Evolutionary conservation across 2,888 invertebrate species (phyloP), one percentile per base, ranked within the genome.

Genomic region (Drosophila neotestacea): DNA sequence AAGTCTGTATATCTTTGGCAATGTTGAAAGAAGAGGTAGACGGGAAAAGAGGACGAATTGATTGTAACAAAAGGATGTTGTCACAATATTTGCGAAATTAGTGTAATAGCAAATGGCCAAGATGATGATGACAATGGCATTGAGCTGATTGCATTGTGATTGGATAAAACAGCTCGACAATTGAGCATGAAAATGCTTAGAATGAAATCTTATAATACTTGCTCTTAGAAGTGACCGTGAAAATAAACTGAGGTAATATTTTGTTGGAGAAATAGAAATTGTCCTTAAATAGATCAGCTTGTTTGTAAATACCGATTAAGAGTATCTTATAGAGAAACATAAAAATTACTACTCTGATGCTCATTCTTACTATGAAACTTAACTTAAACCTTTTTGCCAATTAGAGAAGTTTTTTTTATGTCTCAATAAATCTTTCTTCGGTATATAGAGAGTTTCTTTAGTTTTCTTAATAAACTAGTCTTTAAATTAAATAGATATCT

Each of bases 11-110:
- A 44, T 13, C 10, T 32, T 41, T 11, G 46, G 27, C 59, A 65
- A 65, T 77, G 81, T 73, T 68, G 50, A 51, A 41, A 46, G 41
- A 7, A 16, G 9, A 9, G 9, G n/a, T 10, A 13, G 34, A 9
- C 6, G 6, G 28, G 10, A n/a, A 34, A 38, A 56, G 61, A 42
- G 51, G 34, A 13, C 38, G 68, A 68, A 70, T 73, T 85, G 89
- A 85, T 85, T 85, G 87, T 78, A 62, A 46, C 44, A 47, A 61
- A 55, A 75, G 64, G 65, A 81, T 76, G 78, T 68, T 67, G 64
- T 56, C 56, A 68, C 81, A 88, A 81, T 84, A 77, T 83, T 83
- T 83, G 80, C 71, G 70, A 72, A 88, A 80, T 81, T 85, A 85
- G 88, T 88, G 77, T 70, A 68, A 68, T 76, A 44, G 79, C 32